Base-by-base conservation (phyloP, 1,140 invertebrate genomes). In the Chionoecetes opilio region DNA sequence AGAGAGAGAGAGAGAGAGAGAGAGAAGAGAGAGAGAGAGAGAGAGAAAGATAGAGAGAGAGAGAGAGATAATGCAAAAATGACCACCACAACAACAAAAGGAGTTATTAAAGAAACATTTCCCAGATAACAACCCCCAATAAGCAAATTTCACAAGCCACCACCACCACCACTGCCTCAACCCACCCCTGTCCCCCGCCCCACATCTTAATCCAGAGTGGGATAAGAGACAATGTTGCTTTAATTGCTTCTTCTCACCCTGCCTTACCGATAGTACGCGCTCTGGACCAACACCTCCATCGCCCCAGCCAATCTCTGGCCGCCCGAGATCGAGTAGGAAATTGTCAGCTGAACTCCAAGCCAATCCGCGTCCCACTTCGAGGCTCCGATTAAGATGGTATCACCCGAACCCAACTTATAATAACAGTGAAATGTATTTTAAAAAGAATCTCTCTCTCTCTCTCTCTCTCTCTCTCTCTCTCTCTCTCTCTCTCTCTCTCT, bases 401-500 rank as follows among this genome's bases (percentile, higher is more conserved):
- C 63, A 75, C 0, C n/a, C 21, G n/a, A n/a, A 3, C 21, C 63
- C 63, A 75, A 75, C 63, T 75, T 75, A 75, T 75, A 75, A 75
- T 75, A 75, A n/a, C 11, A n/a, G 21, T 75, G 63, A 75, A 75
- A 75, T 75, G 26, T 75, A 75, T 75, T 75, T 75, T n/a, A 46
- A 75, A 75, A 75, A 75, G 9, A n/a, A 11, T 75, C 63, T 75
- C 63, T 75, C 63, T 75, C 63, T 75, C 63, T 75, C 63, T 75
- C 63, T 75, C 63, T 75, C 63, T 75, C 63, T 75, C 63, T 75
- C 63, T 75, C 63, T 75, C 63, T 75, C 63, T 75, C 63, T 75
- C 63, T 75, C 53, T 63, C 53, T 63, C 53, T 63, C 53, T 41
- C 38, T 41, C 38, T 41, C 38, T 41, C 38, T 41, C 38, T 41